These are phyloP conservation scores for Laticauda laticaudata DNA, from an alignment of 2,113 vertebrate species.

Conservation along the genomic window DNA sequence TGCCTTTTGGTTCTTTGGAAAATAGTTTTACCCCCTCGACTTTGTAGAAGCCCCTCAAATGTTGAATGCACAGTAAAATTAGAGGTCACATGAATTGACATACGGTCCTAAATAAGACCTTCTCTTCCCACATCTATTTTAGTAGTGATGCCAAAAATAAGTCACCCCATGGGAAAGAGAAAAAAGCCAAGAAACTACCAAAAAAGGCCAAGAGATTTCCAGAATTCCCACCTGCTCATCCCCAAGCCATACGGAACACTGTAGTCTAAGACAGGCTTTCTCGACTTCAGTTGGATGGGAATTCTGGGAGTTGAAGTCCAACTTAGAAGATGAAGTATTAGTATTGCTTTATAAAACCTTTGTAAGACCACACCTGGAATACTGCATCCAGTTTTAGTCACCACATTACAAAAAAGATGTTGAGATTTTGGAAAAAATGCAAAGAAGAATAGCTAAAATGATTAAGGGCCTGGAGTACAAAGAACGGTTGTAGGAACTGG, in stretches of 20 bases:
- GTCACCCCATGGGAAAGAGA: neutral
- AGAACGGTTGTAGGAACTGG: no score
- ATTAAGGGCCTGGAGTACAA: no score
- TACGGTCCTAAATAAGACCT: neutral
- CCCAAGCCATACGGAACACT: neutral
- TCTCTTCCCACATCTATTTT: neutral
- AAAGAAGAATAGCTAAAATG: no score
- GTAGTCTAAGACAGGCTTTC: neutral
- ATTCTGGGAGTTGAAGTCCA: neutral
- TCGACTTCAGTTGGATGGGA: neutral
- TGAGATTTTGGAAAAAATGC: no score
- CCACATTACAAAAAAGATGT: no score
- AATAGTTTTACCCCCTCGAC: no score
- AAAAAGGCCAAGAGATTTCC: neutral
- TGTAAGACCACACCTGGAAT: no score
- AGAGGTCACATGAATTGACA: neutral
- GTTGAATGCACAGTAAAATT: neutral
- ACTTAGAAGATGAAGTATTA: neutral
- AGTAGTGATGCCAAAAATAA: neutral
- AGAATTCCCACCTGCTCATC: neutral
- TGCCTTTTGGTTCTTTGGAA: no score
- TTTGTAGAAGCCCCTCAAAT: no score
- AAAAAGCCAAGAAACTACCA: neutral
- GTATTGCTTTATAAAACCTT: no score
- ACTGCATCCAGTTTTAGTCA: no score